Conservation (phyloP, 2,797 vertebrate genomes). For the Thamnophis elegans region DNA sequence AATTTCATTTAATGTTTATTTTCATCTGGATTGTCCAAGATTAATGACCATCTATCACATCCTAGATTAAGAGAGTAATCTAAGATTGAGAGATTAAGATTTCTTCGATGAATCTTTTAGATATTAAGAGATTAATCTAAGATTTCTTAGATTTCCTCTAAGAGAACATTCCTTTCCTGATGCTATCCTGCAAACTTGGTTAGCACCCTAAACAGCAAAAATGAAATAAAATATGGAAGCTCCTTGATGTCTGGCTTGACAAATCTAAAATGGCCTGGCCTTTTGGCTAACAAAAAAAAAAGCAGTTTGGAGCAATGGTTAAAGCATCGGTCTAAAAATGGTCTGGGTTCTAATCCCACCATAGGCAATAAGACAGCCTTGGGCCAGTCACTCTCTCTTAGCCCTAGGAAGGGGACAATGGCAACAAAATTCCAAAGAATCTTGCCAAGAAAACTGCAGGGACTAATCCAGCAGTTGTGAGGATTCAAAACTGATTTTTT, state of each 20-base stretch:
- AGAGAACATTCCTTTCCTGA: background rate
- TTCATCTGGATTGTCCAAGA: background rate
- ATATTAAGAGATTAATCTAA: background rate
- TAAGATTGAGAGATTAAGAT: background rate
- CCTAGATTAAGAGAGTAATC: background rate
- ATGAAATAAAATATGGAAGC: background rate
- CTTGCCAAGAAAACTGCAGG: background rate
- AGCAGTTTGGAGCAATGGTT: background rate
- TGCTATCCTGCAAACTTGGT: background rate
- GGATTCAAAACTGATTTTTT: background rate
- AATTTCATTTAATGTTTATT: no score
- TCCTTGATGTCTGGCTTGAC: no score
- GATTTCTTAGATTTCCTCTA: background rate
- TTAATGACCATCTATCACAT: background rate
- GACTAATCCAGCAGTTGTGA: background rate
- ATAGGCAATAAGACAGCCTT: background rate
- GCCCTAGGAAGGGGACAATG: background rate
- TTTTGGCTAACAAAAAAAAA: background rate
- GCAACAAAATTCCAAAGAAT: background rate
- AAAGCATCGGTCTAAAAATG: background rate
- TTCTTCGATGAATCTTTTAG: background rate
- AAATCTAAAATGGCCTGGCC: background rate
- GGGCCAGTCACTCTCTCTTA: background rate
- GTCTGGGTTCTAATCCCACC: background rate
- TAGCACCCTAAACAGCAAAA: background rate